Conservation (phyloP, 1,140 invertebrate genomes). For the Asbolus verrucosus region DNA sequence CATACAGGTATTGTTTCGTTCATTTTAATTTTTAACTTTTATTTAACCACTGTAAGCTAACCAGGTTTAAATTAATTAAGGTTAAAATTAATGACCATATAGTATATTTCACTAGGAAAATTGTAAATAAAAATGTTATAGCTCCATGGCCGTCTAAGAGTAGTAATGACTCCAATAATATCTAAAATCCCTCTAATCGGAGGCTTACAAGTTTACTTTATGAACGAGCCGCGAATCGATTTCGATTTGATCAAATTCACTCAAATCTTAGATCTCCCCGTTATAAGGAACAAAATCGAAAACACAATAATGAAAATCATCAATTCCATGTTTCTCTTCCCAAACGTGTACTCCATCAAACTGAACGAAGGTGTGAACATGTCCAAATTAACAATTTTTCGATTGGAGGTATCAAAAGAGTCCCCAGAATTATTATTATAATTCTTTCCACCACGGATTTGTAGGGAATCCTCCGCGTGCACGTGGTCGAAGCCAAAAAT, state of each 20-base stretch:
- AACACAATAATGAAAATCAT: constrained; percentile 62
- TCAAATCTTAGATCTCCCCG: constrained; percentile 81
- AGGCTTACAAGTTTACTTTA: constrained; percentile 91
- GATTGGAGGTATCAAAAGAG: constrained; percentile 73
- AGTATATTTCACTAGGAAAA: too few species aligned
- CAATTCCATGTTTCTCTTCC: constrained; percentile 79
- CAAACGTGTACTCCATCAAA: constrained; percentile 31
- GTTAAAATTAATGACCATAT: too few species aligned
- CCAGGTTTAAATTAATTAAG: too few species aligned
- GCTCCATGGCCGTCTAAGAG: constrained; percentile 85
- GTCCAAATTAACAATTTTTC: constrained; percentile 74
- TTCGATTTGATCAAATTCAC: constrained; percentile 93
- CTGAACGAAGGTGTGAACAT: constrained; percentile 29
- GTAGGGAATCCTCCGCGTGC: constrained; percentile 83
- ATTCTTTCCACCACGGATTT: too few species aligned
- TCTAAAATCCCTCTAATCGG: constrained; percentile 88
- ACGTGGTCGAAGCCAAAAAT: constrained; percentile 89
- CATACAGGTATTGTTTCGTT: constrained; percentile 70
- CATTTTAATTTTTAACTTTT: too few species aligned
- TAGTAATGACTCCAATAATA: constrained; percentile 93
- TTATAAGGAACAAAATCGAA: constrained; percentile 75
- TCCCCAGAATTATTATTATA: too few species aligned
- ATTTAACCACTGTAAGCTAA: too few species aligned
- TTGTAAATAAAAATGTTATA: constrained; percentile 64
- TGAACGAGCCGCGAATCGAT: constrained; percentile 93